Base-by-base conservation (phyloP, 2,888 invertebrate species). In the Tinea trinotella region DNA sequence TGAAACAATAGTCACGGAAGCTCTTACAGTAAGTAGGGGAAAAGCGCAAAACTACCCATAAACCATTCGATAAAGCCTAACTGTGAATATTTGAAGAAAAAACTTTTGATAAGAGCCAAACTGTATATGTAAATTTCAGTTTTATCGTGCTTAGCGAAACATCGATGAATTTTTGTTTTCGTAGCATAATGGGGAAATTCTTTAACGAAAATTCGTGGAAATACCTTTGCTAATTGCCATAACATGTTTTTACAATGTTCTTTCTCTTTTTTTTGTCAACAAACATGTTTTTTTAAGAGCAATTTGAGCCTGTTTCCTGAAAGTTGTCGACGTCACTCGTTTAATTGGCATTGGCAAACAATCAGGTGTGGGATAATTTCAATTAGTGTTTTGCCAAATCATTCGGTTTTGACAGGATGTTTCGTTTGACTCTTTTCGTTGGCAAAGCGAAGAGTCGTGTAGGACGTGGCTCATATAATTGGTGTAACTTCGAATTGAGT, bases 341-440 rank as follows among this genome's bases (percentile, higher is more conserved):
- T 62, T 69, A 70, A 67, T 70, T 67, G 66, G 58, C 63, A 71
- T 68, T 71, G 70, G 70, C 71, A 70, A 68, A 58, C 58, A 63
- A 66, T 68, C 64, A 63, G 60, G 60, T 61, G 62, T 58, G 58
- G 57, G 54, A 61, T 62, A 62, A 63, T 64, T 62, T 63, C 65
- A 69, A 72, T 73, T 70, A 71, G 66, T 65, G 64, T 60, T 62
- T 62, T 61, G 66, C 64, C 68, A 65, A 65, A 61, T 60, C 58
- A 50, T 55, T 54, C 20, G 17, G 22, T 35, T 63, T 59, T 58
- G 59, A 64, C 62, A 59, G 59, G 59, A 59, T 58, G 61, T 60
- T 60, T 60, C 59, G 61, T 56, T 61, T 61, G 22, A 52, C 40
- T 55, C 36, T 55, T 52, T 52, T 35, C 52, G 46, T 46, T 44